Evolutionary conservation across 1,140 invertebrate species (phyloP).

Genomic region (Apocrypta bakeri): DNA sequence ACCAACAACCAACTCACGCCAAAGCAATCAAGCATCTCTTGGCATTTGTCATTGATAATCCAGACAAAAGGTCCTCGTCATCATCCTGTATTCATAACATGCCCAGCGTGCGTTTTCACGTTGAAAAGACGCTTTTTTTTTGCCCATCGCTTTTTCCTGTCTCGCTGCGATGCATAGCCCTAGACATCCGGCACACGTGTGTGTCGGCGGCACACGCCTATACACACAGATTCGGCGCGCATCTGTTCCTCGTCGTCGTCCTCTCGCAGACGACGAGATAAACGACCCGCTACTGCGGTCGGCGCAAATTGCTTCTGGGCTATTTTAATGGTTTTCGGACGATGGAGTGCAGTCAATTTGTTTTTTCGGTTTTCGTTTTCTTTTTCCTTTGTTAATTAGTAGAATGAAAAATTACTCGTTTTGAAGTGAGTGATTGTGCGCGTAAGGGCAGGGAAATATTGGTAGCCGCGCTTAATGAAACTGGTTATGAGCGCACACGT

Average conservation of each 20-base stretch:
- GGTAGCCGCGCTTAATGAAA: too few species aligned
- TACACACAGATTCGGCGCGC: background rate
- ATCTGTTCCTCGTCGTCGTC: background rate
- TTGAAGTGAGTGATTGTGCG: too few species aligned
- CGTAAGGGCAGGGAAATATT: too few species aligned
- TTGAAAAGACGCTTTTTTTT: background rate
- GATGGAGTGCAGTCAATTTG: background rate
- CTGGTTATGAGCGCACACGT: background rate
- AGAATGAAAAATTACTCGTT: too few species aligned
- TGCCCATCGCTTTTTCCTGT: background rate
- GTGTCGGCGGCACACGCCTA: background rate
- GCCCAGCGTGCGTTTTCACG: background rate
- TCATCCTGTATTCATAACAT: background rate
- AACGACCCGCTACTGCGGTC: background rate
- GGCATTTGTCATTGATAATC: too few species aligned
- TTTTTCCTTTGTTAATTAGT: too few species aligned
- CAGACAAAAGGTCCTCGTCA: too few species aligned
- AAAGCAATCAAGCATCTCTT: too few species aligned
- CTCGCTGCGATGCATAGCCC: conserved; percentile 34
- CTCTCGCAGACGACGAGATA: background rate
- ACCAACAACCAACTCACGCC: too few species aligned
- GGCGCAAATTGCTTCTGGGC: background rate
- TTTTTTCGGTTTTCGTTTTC: too few species aligned
- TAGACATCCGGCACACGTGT: conserved; percentile 31
- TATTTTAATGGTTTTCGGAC: background rate